These are phyloP conservation scores for Cryptoblepharus egeriae DNA, from an alignment of 2,797 vertebrate species.

Conservation along the genomic window DNA sequence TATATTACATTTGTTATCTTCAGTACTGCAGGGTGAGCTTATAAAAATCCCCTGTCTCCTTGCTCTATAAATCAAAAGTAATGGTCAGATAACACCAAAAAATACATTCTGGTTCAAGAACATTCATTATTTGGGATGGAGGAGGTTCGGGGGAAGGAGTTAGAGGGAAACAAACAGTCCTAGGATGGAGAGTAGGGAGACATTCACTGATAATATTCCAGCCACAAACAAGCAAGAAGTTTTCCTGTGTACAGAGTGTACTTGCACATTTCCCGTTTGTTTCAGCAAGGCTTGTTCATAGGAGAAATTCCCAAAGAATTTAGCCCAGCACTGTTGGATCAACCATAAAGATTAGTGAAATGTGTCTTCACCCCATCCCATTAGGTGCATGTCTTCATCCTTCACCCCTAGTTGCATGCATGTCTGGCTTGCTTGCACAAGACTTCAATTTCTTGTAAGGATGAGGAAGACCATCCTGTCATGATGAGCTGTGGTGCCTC, in stretches of 20 bases:
- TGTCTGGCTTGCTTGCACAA: too few relatives aligned
- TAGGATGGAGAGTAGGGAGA: slow-evolving; percentile 51
- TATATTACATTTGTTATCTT: slow-evolving; percentile 70
- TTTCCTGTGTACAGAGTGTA: not conserved
- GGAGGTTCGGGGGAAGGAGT: slow-evolving; percentile 56
- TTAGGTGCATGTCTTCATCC: too few relatives aligned
- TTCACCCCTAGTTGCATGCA: too few relatives aligned
- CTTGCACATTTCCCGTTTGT: not conserved
- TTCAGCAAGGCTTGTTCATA: not conserved
- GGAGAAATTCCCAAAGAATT: too few relatives aligned
- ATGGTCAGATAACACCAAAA: slow-evolving; percentile 72
- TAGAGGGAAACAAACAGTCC: slow-evolving; percentile 49
- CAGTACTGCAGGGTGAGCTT: slow-evolving; percentile 62
- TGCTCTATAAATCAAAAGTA: slow-evolving; percentile 71
- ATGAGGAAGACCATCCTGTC: too few relatives aligned
- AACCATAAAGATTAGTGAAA: too few relatives aligned
- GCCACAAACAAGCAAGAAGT: not conserved
- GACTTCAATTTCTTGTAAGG: too few relatives aligned
- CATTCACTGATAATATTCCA: slow-evolving; percentile 49
- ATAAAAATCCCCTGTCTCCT: slow-evolving; percentile 69
- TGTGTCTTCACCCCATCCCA: too few relatives aligned
- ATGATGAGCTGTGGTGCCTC: too few relatives aligned
- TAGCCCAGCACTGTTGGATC: too few relatives aligned
- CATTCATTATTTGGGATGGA: slow-evolving; percentile 59
- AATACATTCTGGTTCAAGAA: slow-evolving; percentile 67